A percentile compares a stretch with the other conserved stretches of the same genome.
These are phyloP conservation scores for Bubo scandiacus DNA, from an alignment of 2,113 vertebrate species.

Conservation along the genomic window DNA sequence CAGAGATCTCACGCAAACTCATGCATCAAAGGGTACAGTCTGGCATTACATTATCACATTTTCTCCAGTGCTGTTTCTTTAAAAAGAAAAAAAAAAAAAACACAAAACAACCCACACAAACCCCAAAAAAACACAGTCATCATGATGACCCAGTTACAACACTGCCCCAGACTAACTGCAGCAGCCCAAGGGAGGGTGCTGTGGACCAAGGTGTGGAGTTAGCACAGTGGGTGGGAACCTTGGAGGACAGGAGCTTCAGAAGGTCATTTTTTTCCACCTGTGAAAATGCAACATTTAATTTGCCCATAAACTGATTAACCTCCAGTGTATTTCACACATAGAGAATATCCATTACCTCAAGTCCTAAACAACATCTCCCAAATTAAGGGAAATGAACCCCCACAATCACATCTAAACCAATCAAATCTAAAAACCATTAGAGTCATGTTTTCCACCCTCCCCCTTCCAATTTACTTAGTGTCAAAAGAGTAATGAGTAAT, in stretches of 20 bases:
- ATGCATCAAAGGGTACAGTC: neutral
- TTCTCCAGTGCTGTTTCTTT: neutral
- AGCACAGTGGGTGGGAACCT: neutral
- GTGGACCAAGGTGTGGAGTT: neutral
- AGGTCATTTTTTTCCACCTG: neutral
- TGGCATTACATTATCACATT: neutral
- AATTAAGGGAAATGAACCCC: neutral
- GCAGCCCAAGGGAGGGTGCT: neutral
- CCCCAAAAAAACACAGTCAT: neutral
- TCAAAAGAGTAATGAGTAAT: conserved; percentile 48
- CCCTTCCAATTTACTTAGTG: conserved; percentile 15
- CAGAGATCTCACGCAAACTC: neutral
- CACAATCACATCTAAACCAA: neutral
- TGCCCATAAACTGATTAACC: neutral
- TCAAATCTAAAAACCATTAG: neutral
- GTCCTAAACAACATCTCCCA: neutral
- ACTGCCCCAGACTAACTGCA: neutral
- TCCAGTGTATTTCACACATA: neutral
- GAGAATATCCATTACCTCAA: neutral
- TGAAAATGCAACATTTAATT: neutral
- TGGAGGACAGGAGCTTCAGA: neutral
- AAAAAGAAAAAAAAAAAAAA: neutral
- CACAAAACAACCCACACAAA: neutral
- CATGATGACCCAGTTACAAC: too few relatives aligned
- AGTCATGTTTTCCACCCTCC: neutral